Percentiles rank a stretch among this genome's conserved stretches.
Evolutionary conservation across 37 sponge, comb jelly and placozoan species (phyloP).

Genomic region (Beroe forskalii): DNA sequence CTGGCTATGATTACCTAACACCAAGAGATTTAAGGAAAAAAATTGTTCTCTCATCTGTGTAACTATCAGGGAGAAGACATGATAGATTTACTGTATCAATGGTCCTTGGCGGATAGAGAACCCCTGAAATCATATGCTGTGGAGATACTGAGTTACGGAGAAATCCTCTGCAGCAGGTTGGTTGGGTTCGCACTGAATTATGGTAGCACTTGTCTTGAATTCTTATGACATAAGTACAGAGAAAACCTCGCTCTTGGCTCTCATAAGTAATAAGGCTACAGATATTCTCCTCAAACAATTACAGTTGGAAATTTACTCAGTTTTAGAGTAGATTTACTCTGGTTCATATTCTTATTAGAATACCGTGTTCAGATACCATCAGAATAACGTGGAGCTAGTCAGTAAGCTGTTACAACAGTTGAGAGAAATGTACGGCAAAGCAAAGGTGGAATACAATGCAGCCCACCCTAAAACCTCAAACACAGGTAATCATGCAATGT

Average conservation of each 20-base stretch:
- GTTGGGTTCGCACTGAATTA: neutral
- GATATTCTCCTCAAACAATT: neutral
- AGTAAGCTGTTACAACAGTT: neutral
- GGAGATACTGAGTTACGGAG: slow-evolving; percentile 42
- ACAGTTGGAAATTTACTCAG: no score
- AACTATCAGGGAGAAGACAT: slow-evolving; percentile 30
- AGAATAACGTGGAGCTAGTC: slow-evolving; percentile 37
- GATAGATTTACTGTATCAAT: slow-evolving; percentile 19
- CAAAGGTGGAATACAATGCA: neutral
- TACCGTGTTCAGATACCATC: slow-evolving; percentile 49
- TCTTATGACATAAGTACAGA: no score
- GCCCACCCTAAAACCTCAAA: neutral
- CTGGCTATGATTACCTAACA: no score
- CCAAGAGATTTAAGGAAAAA: no score
- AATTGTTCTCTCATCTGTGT: no score
- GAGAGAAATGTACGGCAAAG: slow-evolving; percentile 3
- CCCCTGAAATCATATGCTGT: slow-evolving; percentile 45
- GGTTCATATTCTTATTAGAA: no score
- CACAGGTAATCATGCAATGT: neutral
- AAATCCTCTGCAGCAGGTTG: neutral
- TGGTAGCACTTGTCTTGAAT: no score
- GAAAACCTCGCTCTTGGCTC: no score
- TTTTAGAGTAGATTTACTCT: no score
- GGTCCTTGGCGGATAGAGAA: slow-evolving; percentile 15
- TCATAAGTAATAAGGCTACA: neutral